Evolutionary conservation across 2,113 vertebrate species (phyloP), one percentile per base, ranked within the genome.

Genomic region (Variabilichromis moorii): DNA sequence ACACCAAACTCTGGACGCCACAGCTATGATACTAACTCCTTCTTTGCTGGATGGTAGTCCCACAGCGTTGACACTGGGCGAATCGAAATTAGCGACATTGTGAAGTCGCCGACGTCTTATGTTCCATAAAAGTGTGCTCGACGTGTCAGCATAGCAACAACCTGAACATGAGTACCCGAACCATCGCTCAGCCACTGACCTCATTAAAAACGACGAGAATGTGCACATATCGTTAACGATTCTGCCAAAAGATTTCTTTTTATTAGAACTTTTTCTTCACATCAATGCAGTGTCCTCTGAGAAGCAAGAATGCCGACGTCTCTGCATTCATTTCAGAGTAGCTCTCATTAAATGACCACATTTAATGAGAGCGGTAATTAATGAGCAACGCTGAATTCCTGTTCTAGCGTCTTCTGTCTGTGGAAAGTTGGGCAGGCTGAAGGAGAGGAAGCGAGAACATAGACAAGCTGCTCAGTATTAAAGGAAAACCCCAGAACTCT

Each of bases 131-230:
- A 31, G 26, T 33, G 26, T 4, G 6, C 24, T 50, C 5, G 3
- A 3, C 17, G 1, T n/a, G 73, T 78, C 26, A 3, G 17, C 42
- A 31, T 19, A 76, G 68, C 42, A 31, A 28, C 16, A 50, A 12
- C 1, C 9, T 3, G 24, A 31, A n/a, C 16, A 5, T 0, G 1
- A 78, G 0, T n/a, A 31, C 26, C 42, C 8, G 10, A 50, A 31
- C 16, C 7, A 3, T 28, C 7, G 5, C 5, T 31, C 16, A 8
- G 7, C 9, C 24, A 8, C 10, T 4, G 45, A 33, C 73, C 73
- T 78, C 26, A 9, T 19, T 78, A 33, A 78, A 78, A 78, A n/a
- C 26, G 9, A 12, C 8, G 1, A 66, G 33, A 78, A 31, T 13
- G 26, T 51, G 26, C 26, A 47, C 14, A 28, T 47, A 8, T 76